Conservation (phyloP, 2,888 invertebrate species). For the Dendrolimus pini region DNA sequence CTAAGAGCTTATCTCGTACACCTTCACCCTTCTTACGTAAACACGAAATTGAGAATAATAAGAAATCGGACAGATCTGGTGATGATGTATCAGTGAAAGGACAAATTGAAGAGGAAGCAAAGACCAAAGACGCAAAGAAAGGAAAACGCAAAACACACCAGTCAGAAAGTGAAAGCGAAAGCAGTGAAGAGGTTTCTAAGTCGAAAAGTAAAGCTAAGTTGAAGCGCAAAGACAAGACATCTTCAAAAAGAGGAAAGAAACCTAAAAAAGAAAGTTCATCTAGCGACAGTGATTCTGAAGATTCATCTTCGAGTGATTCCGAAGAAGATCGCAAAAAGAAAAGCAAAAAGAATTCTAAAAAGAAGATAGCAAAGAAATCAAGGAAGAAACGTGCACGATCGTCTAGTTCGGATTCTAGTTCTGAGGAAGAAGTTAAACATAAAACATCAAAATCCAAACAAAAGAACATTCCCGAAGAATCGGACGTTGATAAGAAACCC, state of each 20-base stretch:
- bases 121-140: slow-evolving; percentile 42
- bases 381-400: slow-evolving; percentile 65
- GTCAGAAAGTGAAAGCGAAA: slow-evolving; percentile 66
- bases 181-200: slow-evolving; percentile 58
- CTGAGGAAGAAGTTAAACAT: slow-evolving; percentile 69
- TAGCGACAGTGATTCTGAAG: slow-evolving; percentile 70
- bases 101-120: slow-evolving; percentile 56
- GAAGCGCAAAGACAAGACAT: slow-evolving; percentile 73
- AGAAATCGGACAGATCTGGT: slow-evolving; percentile 61
- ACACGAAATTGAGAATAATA: slow-evolving; percentile 72
- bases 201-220: slow-evolving; percentile 61
- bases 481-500: slow-evolving; percentile 58
- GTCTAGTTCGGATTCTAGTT: slow-evolving; percentile 69
- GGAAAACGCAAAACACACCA: slow-evolving; percentile 74
- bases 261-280: slow-evolving; percentile 65
- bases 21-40: slow-evolving; percentile 90
- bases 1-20: slow-evolving; percentile 88
- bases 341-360: slow-evolving; percentile 64
- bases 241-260: slow-evolving; percentile 73
- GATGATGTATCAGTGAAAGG: slow-evolving; percentile 66
- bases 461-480: slow-evolving; percentile 68
- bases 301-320: slow-evolving; percentile 68
- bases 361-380: slow-evolving; percentile 63
- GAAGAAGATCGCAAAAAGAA: slow-evolving; percentile 71
- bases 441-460: slow-evolving; percentile 64